A percentile compares a stretch with the other conserved stretches of the same genome.
These are phyloP conservation scores for Sitta europaea DNA, from an alignment of 2,113 vertebrate species.

Conservation along the genomic window DNA sequence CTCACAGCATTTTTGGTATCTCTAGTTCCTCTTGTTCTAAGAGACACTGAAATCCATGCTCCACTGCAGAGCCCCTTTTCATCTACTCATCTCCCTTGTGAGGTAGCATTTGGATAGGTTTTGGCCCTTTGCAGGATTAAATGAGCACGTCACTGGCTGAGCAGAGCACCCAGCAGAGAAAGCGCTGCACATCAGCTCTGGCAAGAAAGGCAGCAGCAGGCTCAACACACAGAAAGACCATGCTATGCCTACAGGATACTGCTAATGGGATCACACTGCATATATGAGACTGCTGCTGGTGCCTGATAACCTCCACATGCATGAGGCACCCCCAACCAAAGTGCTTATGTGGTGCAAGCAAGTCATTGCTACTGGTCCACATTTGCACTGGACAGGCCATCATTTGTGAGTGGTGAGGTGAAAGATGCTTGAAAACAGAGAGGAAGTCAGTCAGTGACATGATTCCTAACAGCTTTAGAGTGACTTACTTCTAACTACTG, in stretches of 20 bases:
- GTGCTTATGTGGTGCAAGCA: background rate
- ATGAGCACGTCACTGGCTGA: background rate
- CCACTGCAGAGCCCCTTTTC: background rate
- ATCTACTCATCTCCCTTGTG: rapidly evolving
- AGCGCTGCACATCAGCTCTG: rapidly evolving
- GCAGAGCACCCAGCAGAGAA: background rate
- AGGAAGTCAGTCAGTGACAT: background rate
- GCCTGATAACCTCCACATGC: background rate
- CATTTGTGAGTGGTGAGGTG: background rate
- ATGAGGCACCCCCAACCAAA: background rate
- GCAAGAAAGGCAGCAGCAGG: background rate
- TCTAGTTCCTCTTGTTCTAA: background rate
- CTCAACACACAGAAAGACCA: background rate
- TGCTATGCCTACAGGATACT: rapidly evolving
- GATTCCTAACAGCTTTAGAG: background rate
- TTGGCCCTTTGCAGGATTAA: background rate
- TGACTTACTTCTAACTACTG: background rate
- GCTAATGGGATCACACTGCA: background rate
- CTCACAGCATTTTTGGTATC: background rate
- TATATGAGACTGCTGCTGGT: rapidly evolving
- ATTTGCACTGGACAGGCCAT: background rate
- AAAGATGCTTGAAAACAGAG: background rate
- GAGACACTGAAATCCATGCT: background rate
- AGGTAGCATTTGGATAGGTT: background rate
- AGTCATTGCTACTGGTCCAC: background rate